These are phyloP conservation scores for Prietella phreatophila DNA, from an alignment of 2,113 vertebrate genomes.

Conservation along the genomic window DNA sequence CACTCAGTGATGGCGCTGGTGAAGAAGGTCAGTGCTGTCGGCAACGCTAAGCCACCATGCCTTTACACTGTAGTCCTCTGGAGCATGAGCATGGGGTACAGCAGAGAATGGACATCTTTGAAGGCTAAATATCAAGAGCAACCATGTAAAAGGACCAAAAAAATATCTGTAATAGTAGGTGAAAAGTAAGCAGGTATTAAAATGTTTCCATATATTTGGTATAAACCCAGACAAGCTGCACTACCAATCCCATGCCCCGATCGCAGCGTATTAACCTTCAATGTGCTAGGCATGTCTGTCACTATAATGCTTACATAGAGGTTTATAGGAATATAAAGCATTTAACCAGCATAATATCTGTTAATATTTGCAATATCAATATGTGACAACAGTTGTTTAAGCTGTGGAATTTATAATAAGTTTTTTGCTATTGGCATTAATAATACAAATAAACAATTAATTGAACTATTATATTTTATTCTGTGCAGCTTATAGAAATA, in stretches of 20 bases:
- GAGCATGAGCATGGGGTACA: conserved; percentile 19
- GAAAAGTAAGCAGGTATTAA: background rate
- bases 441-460: background rate
- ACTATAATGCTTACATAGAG: background rate
- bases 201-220: background rate
- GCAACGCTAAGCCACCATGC: conserved; percentile 26
- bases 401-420: background rate
- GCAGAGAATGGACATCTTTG: background rate
- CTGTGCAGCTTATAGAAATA: too few species aligned
- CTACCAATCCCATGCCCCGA: background rate
- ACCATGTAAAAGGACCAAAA: background rate
- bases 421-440: background rate
- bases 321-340: background rate
- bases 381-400: background rate
- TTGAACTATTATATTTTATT: background rate
- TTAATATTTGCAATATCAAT: background rate
- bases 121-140: conserved; percentile 1
- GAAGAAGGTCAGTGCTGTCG: conserved; percentile 53
- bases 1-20: conserved; percentile 31
- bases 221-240: background rate
- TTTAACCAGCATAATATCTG: background rate
- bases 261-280: background rate
- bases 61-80: conserved; percentile 26
- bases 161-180: background rate
- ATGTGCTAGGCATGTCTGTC: background rate